Evolutionary conservation across 2,113 vertebrate species (phyloP), one percentile per base, ranked within the genome.

Genomic region (Clinocottus analis): DNA sequence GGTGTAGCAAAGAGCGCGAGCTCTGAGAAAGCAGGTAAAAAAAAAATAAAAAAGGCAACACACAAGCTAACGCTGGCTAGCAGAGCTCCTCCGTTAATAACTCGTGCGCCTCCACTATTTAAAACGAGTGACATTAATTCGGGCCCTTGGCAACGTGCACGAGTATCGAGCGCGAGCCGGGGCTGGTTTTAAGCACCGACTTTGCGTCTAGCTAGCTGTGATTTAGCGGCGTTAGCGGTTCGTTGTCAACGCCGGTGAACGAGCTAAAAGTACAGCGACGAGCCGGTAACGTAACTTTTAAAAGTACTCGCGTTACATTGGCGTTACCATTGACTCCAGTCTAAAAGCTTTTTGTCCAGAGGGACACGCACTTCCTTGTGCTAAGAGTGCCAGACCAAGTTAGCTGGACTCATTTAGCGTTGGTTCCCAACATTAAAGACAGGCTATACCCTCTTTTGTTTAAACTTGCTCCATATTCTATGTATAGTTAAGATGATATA

Each of bases 1-100:
- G 93, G 81, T 94, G 91, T 94, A 92, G 89, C 86, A 83, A 72
- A 76, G 89, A 91, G 79, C 63, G 87, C 75, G 87, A 89, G 85
- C 84, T 88, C 78, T 61, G 69, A 90, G 78, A 87, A 89, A 84
- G 86, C 87, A 92, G 93, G 91, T 92, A 92, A 86, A 89, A 82
- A 71, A 68, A 37, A 62, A 23, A 35, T 6, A 37, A 43, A 43
- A 43, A 43, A 43, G 43, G 27, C 61, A 68, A 71, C 79, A 90
- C 47, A 37, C 49, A 33, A 23, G 78, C 72, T 72, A 81, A 79
- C 70, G 19, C 11, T 5, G 45, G 60, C 45, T 72, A 78, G 47
- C 65, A 19, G 1, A 3, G 17, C 45, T 2, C 59, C 53, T 72
- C 72, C 17, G 6, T 9, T 8, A 35, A 31, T 19, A 71, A 73